phyloP scores from a whole-genome alignment of 2,888 invertebrate species.

The Rhagonycha fulva region DNA sequence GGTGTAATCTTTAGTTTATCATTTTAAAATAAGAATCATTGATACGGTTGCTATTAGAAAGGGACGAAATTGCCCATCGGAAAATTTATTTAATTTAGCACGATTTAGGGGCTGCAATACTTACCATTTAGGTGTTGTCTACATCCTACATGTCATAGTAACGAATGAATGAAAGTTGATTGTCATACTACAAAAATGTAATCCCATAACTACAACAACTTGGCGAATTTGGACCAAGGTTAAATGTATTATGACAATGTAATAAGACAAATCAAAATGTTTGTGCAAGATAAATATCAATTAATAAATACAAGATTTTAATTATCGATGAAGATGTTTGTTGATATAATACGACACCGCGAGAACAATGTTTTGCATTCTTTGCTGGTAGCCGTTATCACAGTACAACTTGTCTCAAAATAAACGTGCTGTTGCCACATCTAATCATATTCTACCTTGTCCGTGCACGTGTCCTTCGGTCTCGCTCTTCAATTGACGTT shows the following conservation, averaged over 20 bases:
- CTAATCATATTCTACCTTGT: constrained; percentile 16
- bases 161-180: neutral
- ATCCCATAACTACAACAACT: neutral
- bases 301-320: neutral
- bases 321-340: neutral
- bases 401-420: constrained; percentile 27
- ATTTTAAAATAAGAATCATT: neutral
- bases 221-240: neutral
- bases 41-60: neutral
- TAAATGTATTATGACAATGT: neutral
- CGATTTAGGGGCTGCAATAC: neutral
- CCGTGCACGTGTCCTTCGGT: constrained; percentile 21
- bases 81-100: neutral
- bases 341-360: neutral
- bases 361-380: constrained; percentile 6
- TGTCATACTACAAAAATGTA: neutral
- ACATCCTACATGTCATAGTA: neutral
- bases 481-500: constrained; percentile 6
- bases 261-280: neutral
- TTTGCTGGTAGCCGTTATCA: constrained; percentile 17
- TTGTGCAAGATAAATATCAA: neutral
- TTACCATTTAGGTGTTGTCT: neutral
- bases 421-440: constrained; percentile 32
- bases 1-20: neutral
- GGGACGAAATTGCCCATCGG: neutral